phyloP scores from a whole-genome alignment of 2,797 vertebrate species.

The Spea hammondii region DNA sequence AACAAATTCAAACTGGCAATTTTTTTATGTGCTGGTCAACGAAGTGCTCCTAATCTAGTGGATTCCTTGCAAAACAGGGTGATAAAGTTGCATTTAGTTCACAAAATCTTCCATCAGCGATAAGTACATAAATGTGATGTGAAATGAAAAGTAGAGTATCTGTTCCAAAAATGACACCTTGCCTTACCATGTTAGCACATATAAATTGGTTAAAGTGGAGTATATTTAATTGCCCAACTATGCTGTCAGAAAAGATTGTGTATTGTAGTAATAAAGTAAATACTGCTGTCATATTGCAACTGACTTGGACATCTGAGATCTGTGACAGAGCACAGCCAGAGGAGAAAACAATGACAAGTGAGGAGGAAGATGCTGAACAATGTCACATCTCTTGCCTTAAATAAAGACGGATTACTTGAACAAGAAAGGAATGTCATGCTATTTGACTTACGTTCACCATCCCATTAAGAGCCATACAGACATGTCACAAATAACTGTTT shows the following conservation, averaged over 20 bases:
- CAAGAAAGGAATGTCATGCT: slow-evolving; percentile 50
- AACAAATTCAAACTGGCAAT: too few relatives aligned
- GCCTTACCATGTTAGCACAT: slow-evolving; percentile 64
- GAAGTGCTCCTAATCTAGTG: neutral
- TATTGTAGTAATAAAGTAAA: slow-evolving; percentile 61
- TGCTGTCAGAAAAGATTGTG: slow-evolving; percentile 61
- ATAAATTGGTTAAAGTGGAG: slow-evolving; percentile 56
- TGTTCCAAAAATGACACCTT: slow-evolving; percentile 64
- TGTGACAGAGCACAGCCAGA: slow-evolving; percentile 59
- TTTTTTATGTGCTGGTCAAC: too few relatives aligned
- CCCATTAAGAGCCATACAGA: neutral
- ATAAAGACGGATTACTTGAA: slow-evolving; percentile 43
- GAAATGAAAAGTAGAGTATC: slow-evolving; percentile 62
- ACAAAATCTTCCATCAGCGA: neutral
- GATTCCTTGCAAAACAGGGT: neutral
- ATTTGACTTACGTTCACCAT: slow-evolving; percentile 37
- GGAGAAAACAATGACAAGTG: slow-evolving; percentile 71
- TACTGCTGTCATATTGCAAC: slow-evolving; percentile 70
- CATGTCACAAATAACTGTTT: too few relatives aligned
- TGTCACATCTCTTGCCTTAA: slow-evolving; percentile 62
- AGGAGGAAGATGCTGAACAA: slow-evolving; percentile 68
- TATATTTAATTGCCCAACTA: slow-evolving; percentile 60
- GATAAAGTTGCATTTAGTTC: neutral
- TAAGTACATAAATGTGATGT: slow-evolving; percentile 59
- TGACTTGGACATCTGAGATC: slow-evolving; percentile 53